phyloP scores from a whole-genome alignment of 2,113 vertebrate genomes.

The Vicugna pacos region DNA sequence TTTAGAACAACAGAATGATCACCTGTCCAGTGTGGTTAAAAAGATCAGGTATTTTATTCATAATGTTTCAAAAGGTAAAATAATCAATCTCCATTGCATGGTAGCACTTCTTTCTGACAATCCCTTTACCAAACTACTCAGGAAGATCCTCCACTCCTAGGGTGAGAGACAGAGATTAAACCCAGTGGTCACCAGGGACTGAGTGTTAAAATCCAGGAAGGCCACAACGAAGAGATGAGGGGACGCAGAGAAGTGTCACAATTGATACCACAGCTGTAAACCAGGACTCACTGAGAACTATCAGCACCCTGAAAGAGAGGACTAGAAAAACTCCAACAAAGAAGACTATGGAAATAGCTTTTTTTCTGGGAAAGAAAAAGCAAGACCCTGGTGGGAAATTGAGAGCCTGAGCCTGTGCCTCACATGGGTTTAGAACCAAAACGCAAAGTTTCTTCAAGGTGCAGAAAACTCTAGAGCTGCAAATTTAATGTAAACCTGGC shows the following conservation, averaged over 20 bases:
- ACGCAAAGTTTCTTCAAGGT: not conserved
- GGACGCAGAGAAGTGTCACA: not conserved
- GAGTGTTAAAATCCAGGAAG: not conserved
- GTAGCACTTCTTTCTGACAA: not conserved
- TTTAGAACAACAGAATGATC: not conserved
- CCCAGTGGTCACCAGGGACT: not conserved
- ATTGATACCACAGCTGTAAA: accelerated
- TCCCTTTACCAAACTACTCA: not conserved
- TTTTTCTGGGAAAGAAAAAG: not conserved
- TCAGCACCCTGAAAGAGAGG: not conserved
- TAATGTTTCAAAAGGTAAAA: not conserved
- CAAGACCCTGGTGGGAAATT: not conserved
- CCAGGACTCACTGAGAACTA: not conserved
- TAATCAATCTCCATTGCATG: not conserved
- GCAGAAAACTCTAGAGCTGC: not conserved
- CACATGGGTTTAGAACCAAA: not conserved
- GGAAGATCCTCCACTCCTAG: not conserved
- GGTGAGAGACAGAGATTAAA: not conserved
- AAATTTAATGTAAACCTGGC: not conserved
- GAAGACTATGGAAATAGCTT: not conserved
- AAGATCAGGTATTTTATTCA: conserved; percentile 5
- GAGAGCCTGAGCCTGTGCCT: not conserved
- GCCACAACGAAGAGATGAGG: not conserved
- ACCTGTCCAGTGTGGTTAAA: not conserved
- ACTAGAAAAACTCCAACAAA: not conserved